Evolutionary conservation across 92 coral and sea anemone genomes (phyloP).

Genomic region (Metridium senile): DNA sequence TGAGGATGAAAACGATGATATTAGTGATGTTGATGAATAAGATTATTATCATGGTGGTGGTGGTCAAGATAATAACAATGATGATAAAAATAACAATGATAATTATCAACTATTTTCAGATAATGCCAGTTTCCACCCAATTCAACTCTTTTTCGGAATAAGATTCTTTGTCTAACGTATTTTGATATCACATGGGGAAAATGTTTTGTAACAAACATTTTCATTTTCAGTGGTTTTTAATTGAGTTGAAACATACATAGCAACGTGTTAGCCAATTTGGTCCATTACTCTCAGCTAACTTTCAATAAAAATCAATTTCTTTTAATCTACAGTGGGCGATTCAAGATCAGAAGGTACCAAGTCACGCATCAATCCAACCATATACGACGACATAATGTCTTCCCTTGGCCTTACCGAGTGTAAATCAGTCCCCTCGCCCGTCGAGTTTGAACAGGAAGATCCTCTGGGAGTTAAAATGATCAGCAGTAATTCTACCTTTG

Average conservation of each 20-base stretch:
- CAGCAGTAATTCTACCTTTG: slow-evolving; percentile 22
- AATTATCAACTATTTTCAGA: background rate
- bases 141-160: too few relatives aligned
- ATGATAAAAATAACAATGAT: background rate
- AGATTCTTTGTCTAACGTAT: too few relatives aligned
- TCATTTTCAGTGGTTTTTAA: too few relatives aligned
- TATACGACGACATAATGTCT: slow-evolving; percentile 46
- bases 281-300: too few relatives aligned
- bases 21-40: background rate
- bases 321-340: slow-evolving; percentile 20
- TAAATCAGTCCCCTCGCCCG: slow-evolving; percentile 61
- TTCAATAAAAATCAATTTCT: too few relatives aligned
- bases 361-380: slow-evolving; percentile 30
- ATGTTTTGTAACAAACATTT: too few relatives aligned
- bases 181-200: too few relatives aligned
- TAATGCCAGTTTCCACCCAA: too few relatives aligned
- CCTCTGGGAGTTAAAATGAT: slow-evolving; percentile 60
- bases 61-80: background rate
- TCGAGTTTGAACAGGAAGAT: slow-evolving; percentile 57
- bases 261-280: too few relatives aligned
- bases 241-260: too few relatives aligned
- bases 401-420: slow-evolving; percentile 80
- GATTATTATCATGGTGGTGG: background rate
- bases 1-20: background rate
- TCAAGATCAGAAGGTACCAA: slow-evolving; percentile 28